Conservation (phyloP, 30 jellyfish, hydroid and myxozoan genomes). For the Hydractinia symbiolongicarpus region DNA sequence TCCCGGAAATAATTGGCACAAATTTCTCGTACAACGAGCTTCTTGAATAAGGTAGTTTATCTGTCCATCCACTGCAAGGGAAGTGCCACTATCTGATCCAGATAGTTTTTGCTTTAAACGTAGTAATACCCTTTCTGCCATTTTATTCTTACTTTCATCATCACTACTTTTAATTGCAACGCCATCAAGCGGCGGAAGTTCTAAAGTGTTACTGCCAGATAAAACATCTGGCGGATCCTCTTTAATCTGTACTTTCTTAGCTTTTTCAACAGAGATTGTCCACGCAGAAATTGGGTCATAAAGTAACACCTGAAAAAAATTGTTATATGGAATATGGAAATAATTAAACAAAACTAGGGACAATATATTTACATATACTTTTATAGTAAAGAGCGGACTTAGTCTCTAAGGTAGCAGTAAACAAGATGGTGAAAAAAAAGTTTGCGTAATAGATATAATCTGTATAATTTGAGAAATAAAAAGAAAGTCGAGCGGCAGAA, state of each 20-base stretch:
- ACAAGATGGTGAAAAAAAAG: too few relatives aligned
- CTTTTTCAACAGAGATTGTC: constrained; percentile 77
- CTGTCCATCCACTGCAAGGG: constrained; percentile 83
- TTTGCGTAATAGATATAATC: too few relatives aligned
- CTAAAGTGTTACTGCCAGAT: constrained; percentile 10
- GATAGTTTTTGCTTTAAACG: constrained; percentile 70
- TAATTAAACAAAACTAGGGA: background rate
- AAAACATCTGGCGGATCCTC: constrained; percentile 9
- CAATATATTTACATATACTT: too few relatives aligned
- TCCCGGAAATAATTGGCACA: constrained; percentile 87
- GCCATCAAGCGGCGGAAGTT: constrained; percentile 34
- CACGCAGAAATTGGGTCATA: constrained; percentile 89
- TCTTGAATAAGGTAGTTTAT: constrained; percentile 75
- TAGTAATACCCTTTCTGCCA: constrained; percentile 88
- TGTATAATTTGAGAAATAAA: too few relatives aligned
- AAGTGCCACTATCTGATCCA: constrained; percentile 78
- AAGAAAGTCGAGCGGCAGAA: too few relatives aligned
- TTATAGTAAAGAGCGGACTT: too few relatives aligned
- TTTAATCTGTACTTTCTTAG: constrained; percentile 55
- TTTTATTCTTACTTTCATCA: constrained; percentile 52
- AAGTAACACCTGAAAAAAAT: constrained; percentile 64
- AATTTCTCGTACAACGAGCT: constrained; percentile 65
- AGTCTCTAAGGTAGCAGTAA: too few relatives aligned
- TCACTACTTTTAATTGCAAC: constrained; percentile 11
- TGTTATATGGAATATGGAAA: background rate